Base-by-base conservation (phyloP, 2,888 invertebrate species). In the Phytoseiulus persimilis region DNA sequence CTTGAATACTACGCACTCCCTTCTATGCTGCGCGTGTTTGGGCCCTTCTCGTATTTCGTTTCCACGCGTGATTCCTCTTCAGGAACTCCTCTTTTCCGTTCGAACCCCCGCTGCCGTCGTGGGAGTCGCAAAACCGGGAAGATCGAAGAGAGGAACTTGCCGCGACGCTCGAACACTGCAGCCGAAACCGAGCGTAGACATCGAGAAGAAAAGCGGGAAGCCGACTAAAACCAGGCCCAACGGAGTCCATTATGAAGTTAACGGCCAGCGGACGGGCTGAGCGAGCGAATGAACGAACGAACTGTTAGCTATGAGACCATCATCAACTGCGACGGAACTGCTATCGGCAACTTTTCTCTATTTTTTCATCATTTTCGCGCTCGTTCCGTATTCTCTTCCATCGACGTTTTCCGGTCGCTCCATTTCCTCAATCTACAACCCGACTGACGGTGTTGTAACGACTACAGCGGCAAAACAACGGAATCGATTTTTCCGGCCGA, bases 331-430 rank as follows among this genome's bases (percentile, higher is more conserved):
- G 65, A 14, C 65, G 65, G 65, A 65, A 65, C 65, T 65, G 65
- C 65, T 65, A 65, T 65, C 65, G 65, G 65, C 65, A 65, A 65
- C 65, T 65, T 65, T 65, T 65, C 65, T 65, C 65, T 65, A 65
- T 65, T 65, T 65, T 65, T 65, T 65, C 65, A 65, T 65, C 65
- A 65, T 65, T 65, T 28, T 65, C 65, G 65, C 65, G 23, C 18
- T 65, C 65, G 65, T 65, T 65, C 65, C 18, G 5, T 65, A 65
- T 65, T 65, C 65, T 65, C 18, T 23, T 65, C 65, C 65, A 28
- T 65, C 65, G 65, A 23, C 65, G 65, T 65, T 65, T 65, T 28
- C 65, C 65, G 65, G 65, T 65, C 65, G 65, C 65, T 28, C 65
- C 65, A 65, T 65, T 65, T 65, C 65, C 65, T 65, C 65, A 65